Percentiles rank a stretch among this genome's conserved stretches.
These are phyloP conservation scores for Hoplodrina ambigua DNA, from an alignment of 2,888 invertebrate species.

Conservation along the genomic window DNA sequence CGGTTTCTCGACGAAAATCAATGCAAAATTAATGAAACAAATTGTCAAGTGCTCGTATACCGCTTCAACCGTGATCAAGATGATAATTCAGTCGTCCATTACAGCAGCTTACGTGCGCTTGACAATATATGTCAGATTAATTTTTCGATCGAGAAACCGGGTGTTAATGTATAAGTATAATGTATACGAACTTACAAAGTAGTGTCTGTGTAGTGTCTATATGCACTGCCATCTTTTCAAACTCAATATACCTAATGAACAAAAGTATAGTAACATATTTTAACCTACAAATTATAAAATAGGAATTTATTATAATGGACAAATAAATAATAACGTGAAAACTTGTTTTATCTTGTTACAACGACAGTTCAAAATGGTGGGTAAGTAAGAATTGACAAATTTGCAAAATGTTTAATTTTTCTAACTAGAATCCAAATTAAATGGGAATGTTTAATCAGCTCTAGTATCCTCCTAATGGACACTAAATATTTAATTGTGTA, in stretches of 20 bases:
- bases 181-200: constrained; percentile 35
- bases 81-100: too few species aligned
- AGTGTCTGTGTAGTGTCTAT: not conserved
- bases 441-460: constrained; percentile 9
- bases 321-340: not conserved
- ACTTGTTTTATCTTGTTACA: constrained; percentile 7
- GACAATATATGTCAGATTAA: too few species aligned
- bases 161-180: not conserved
- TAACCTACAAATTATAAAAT: too few species aligned
- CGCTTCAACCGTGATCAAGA: too few species aligned
- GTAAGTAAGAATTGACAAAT: constrained; percentile 21
- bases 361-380: constrained; percentile 4
- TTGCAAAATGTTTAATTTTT: not conserved
- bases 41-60: too few species aligned
- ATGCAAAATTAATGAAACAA: too few species aligned
- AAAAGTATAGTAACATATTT: constrained; percentile 4
- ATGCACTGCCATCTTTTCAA: constrained; percentile 5
- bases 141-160: too few species aligned
- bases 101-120: too few species aligned
- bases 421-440: constrained; percentile 8
- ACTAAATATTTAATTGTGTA: constrained; percentile 57
- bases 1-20: too few species aligned
- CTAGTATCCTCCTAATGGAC: constrained; percentile 48
- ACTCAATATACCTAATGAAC: constrained; percentile 6
- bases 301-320: too few species aligned